Percentiles rank a stretch among this genome's conserved stretches.
These are phyloP conservation scores for Leptobrachium ailaonicum DNA, from an alignment of 2,113 vertebrate genomes.

Conservation along the genomic window DNA sequence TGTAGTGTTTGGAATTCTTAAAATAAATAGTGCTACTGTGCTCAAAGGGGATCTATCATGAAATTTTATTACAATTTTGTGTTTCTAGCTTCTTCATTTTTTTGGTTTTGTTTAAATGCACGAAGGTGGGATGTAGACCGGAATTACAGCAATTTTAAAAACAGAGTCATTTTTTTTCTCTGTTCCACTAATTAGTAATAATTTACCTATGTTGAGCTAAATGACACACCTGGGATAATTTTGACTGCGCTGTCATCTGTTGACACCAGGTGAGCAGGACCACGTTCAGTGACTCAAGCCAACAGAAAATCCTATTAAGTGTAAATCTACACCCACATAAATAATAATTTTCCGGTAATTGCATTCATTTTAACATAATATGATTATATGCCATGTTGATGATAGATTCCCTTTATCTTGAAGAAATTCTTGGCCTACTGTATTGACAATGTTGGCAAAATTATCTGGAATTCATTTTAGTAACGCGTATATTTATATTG, in stretches of 20 bases:
- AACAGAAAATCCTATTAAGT: too few species aligned
- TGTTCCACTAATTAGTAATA: background rate
- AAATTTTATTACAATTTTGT: background rate
- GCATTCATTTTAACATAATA: constrained; percentile 1
- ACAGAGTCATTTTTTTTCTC: background rate
- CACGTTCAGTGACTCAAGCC: too few species aligned
- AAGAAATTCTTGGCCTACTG: background rate
- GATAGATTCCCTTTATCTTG: constrained; percentile 2
- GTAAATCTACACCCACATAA: background rate
- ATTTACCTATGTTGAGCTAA: background rate
- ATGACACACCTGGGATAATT: background rate
- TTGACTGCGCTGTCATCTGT: too few species aligned
- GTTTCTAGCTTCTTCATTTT: background rate
- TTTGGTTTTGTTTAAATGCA: background rate
- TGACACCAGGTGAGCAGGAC: too few species aligned
- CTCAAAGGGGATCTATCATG: constrained; percentile 2
- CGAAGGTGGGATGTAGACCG: background rate
- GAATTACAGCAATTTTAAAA: background rate
- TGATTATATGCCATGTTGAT: background rate
- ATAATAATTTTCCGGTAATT: background rate
- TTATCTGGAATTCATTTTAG: constrained; percentile 6
- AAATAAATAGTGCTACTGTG: background rate
- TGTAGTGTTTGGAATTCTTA: constrained; percentile 17
- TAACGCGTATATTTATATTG: constrained; percentile 4
- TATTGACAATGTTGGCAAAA: background rate